A percentile compares a stretch with the other conserved stretches of the same genome.
Conservation (phyloP, 2,113 vertebrate genomes). For the Capricornis sumatraensis region DNA sequence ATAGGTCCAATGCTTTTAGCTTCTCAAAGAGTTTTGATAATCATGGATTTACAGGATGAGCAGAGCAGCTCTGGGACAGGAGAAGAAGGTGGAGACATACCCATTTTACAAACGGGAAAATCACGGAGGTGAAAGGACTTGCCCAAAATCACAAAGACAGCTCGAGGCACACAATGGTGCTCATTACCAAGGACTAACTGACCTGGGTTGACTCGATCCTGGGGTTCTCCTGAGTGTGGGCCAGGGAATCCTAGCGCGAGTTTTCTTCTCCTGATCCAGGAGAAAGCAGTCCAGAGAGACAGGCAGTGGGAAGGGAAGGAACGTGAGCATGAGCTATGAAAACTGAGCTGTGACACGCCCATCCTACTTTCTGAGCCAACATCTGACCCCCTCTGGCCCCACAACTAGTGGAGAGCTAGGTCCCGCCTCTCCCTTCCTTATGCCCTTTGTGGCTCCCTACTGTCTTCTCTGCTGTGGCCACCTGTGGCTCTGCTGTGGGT, state of each 20-base stretch:
- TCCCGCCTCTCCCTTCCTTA: background rate
- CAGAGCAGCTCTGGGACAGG: background rate
- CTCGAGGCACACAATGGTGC: background rate
- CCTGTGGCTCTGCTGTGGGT: background rate
- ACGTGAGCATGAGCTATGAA: background rate
- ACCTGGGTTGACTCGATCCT: background rate
- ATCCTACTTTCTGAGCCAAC: background rate
- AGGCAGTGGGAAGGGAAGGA: background rate
- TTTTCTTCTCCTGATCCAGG: background rate
- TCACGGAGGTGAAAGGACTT: background rate
- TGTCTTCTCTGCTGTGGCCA: background rate
- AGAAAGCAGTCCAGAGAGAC: background rate
- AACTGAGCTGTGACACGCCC: background rate
- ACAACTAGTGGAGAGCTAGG: background rate
- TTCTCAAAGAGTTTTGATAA: background rate
- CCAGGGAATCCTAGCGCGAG: background rate
- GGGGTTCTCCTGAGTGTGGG: background rate
- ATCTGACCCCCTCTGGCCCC: background rate
- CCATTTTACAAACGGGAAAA: background rate
- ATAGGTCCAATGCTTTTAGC: background rate
- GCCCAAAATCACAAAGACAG: background rate
- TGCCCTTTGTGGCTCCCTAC: background rate
- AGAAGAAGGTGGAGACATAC: background rate
- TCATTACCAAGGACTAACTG: background rate
- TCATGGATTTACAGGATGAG: background rate